Evolutionary conservation across 1,140 invertebrate genomes (phyloP), one percentile per base, ranked within the genome.

Genomic region (Drosophila guanche): DNA sequence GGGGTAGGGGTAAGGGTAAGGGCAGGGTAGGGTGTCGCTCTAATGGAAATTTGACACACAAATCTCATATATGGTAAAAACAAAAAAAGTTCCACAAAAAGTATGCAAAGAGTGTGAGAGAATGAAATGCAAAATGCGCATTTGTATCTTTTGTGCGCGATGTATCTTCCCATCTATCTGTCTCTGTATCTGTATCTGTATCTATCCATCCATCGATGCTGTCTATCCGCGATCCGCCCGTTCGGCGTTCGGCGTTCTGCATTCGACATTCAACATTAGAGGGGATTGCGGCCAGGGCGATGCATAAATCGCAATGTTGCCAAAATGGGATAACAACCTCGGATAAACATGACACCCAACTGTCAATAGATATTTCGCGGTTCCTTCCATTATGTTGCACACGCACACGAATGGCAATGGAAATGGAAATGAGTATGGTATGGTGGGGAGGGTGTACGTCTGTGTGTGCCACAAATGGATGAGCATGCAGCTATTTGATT

Each of bases 361-460:
- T 90, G 90, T 90, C 90, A 90, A 90, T 90, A 89, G 89, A 90
- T 90, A 88, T 90, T 90, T 90, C 89, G 90, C 89, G 90, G 89
- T 90, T 90, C 73, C 77, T 90, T 90, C 88, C 79, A 90, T 88
- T 84, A 90, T 90, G 80, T 67, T 85, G 77, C 80, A 85, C 80
- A 88, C 81, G 69, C 69, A 56, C 20, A 50, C 5, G 33, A 63
- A 48, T 55, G 51, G 43, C 25, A 43, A 14, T 40, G 53, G 7
- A 25, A 40, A 72, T 48, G 57, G 56, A 53, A 58, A 37, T 12
- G 10, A 4, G 33, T 0, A 37, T 4, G 33, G 33, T 0, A 37
- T 12, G 33, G 33, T 4, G 62, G 29, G 54, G 41, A 40, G 54
- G 23, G 4, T 45, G 25, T 8, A 4, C 22, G 14, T 16, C 10